phyloP scores from a whole-genome alignment of 23 tunicate genomes.

The Corella eumyota region DNA sequence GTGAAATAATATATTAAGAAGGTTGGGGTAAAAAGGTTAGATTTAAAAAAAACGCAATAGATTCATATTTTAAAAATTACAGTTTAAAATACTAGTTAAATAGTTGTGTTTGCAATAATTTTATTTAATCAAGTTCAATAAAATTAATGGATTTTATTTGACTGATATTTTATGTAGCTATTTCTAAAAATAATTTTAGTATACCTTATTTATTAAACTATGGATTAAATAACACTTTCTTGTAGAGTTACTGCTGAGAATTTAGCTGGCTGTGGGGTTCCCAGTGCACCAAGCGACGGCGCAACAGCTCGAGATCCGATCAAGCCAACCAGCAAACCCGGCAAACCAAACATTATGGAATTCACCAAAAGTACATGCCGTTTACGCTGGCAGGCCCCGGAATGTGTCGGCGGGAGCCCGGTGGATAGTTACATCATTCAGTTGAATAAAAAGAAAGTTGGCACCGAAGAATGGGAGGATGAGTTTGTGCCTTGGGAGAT shows the following conservation, averaged over 20 bases:
- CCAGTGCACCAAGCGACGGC: conserved; percentile 72
- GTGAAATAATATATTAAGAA: no score
- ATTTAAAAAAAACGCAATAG: no score
- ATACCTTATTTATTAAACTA: no score
- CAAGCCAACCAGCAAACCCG: conserved; percentile 86
- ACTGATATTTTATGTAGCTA: no score
- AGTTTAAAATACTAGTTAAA: no score
- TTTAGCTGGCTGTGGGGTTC: conserved; percentile 59
- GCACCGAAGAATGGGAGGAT: conserved; percentile 48
- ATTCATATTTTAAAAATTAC: no score
- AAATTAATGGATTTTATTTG: no score
- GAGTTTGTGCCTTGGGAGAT: conserved; percentile 80
- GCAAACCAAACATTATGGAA: conserved; percentile 85
- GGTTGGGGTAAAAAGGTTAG: no score
- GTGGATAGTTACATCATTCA: conserved; percentile 52
- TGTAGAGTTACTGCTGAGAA: conserved; percentile 87
- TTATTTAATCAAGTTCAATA: no score
- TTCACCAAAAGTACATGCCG: conserved; percentile 74
- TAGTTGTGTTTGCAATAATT: no score
- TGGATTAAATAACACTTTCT: not conserved
- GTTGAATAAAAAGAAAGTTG: conserved; percentile 35
- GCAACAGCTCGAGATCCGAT: conserved; percentile 63
- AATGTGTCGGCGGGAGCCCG: conserved; percentile 59
- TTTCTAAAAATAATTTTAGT: no score
- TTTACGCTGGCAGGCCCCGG: conserved; percentile 69